Percentiles rank a stretch among this genome's conserved stretches.
Evolutionary conservation across 2,888 invertebrate genomes (phyloP).

Genomic region (Cactoblastis cactorum): DNA sequence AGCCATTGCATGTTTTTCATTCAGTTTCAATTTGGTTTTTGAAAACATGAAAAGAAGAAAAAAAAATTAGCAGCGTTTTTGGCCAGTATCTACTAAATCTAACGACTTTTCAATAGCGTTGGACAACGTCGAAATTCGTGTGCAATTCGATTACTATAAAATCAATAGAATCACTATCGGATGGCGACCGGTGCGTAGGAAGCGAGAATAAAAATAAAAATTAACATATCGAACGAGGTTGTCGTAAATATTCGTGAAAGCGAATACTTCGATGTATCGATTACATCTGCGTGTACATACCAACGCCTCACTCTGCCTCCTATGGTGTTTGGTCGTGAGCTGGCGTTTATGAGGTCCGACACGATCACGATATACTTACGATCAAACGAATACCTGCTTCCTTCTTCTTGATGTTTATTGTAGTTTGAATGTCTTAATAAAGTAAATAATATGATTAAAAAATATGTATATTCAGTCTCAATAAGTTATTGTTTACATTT

Average conservation of each 20-base stretch:
- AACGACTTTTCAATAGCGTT: neutral
- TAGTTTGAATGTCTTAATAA: too few relatives aligned
- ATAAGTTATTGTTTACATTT: too few relatives aligned
- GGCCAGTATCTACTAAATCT: neutral
- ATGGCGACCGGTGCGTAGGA: conserved; percentile 34
- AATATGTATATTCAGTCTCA: too few relatives aligned
- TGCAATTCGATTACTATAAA: conserved; percentile 9
- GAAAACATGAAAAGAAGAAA: too few relatives aligned
- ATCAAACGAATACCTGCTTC: neutral
- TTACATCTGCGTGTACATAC: conserved; percentile 48
- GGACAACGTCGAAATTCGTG: neutral
- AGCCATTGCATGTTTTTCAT: too few relatives aligned
- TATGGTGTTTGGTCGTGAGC: conserved; percentile 41
- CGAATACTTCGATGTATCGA: conserved; percentile 48
- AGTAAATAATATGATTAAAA: too few relatives aligned
- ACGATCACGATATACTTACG: neutral
- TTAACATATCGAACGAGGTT: conserved; percentile 33
- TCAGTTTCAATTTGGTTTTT: too few relatives aligned
- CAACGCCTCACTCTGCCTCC: conserved; percentile 51
- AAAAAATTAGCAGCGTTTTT: neutral
- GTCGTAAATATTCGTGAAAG: conserved; percentile 51
- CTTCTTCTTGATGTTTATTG: too few relatives aligned
- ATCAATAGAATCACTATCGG: conserved; percentile 5
- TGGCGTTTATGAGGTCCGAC: conserved; percentile 16
- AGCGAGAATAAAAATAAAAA: conserved; percentile 46